These are phyloP conservation scores for Hylaeus volcanicus DNA, from an alignment of 1,140 invertebrate species.

Conservation along the genomic window DNA sequence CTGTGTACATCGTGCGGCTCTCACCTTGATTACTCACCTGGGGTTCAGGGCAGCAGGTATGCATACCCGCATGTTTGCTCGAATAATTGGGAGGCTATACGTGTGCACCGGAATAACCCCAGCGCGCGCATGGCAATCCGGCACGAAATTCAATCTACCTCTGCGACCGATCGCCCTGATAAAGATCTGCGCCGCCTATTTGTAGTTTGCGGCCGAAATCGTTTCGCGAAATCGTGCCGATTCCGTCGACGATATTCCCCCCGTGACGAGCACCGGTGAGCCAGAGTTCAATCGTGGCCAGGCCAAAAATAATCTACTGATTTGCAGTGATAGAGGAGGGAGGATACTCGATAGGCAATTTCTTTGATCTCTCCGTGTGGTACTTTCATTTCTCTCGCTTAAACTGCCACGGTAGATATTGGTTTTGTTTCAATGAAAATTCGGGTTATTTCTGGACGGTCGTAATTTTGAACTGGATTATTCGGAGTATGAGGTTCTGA, in stretches of 20 bases:
- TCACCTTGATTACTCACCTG: conserved; percentile 67
- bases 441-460: too few relatives aligned
- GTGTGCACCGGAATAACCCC: conserved; percentile 45
- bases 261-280: too few relatives aligned
- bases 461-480: too few relatives aligned
- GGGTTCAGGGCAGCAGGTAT: conserved; percentile 59
- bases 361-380: too few relatives aligned
- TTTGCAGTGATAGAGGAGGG: too few relatives aligned
- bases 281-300: too few relatives aligned
- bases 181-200: conserved; percentile 53
- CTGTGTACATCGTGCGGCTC: conserved; percentile 53
- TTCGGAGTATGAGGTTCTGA: too few relatives aligned
- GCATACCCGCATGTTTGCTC: conserved; percentile 66
- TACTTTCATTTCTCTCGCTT: too few relatives aligned
- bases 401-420: too few relatives aligned
- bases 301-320: too few relatives aligned
- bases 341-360: too few relatives aligned
- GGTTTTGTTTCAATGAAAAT: too few relatives aligned
- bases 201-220: conserved; percentile 50
- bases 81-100: conserved; percentile 62
- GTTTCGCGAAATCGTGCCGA: conserved; percentile 22
- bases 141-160: conserved; percentile 62
- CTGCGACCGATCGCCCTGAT: conserved; percentile 51
- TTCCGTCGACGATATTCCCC: conserved; percentile 17
- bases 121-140: conserved; percentile 14